Evolutionary conservation across 2,113 vertebrate genomes (phyloP), one percentile per base, ranked within the genome.

Genomic region (Neolamprologus modestus): DNA sequence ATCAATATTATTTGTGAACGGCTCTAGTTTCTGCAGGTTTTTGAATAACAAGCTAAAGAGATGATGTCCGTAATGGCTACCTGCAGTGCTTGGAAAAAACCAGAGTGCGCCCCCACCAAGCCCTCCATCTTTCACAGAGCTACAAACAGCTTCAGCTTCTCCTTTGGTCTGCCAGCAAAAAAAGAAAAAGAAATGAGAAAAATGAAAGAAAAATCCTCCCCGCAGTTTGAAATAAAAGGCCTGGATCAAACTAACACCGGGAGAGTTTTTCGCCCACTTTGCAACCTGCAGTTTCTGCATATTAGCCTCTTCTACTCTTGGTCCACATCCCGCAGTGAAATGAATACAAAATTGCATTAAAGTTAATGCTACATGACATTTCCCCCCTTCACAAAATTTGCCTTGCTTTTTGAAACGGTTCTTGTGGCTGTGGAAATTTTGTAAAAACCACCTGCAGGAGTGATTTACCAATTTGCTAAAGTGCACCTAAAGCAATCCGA

Each of bases 261-360:
- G 96, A 97, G 96, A 92, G 88, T 95, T 97, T 97, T 91, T 90
- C 83, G 31, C 76, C 84, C 97, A 97, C 97, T 97, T 97, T 96
- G 97, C 97, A 97, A 97, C 97, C 97, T 97, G 97, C 97, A 95
- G 97, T 98, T 97, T 97, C 63, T 96, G 94, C 93, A 95, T 94
- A 97, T 97, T 97, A 97, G 97, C 95, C 95, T 95, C 96, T 97
- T 96, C 95, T 96, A 91, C 92, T 93, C 33, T 84, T 82, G 91
- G 53, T 92, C 94, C 84, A 88, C 87, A 79, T 87, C 90, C 92
- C 84, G 80, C 91, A 40, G 86, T 88, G 93, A 95, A 96, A 97
- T 94, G 92, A 95, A 61, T 87, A 90, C 95, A 94, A 96, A 90
- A 92, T 89, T 83, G 71, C 31, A 66, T 63, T 85, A 78, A 97